phyloP scores from a whole-genome alignment of 2,888 invertebrate species.

The Caenorhabditis macrosperma region DNA sequence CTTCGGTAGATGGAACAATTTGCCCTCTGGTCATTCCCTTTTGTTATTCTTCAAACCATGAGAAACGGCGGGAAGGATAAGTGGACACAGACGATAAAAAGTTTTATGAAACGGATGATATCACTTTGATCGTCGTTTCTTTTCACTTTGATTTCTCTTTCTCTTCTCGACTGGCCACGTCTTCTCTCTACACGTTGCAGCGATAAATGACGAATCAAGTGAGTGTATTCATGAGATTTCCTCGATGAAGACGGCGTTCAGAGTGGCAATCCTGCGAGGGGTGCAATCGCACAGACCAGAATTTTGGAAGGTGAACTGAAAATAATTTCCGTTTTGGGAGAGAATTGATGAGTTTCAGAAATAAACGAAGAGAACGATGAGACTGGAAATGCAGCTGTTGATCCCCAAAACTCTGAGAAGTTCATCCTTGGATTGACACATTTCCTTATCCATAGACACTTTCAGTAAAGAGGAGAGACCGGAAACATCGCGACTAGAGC shows the following conservation, averaged over 20 bases:
- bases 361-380: constrained; percentile 43
- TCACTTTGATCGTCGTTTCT: not conserved
- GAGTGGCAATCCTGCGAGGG: not conserved
- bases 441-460: not conserved
- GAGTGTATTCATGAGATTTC: not conserved
- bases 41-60: not conserved
- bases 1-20: not conserved
- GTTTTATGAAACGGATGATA: constrained; percentile 4
- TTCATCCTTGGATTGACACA: not conserved
- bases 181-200: not conserved
- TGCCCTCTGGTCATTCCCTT: not conserved
- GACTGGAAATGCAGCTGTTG: not conserved
- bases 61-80: not conserved
- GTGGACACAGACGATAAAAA: not conserved
- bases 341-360: constrained; percentile 5
- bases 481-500: not conserved
- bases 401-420: not conserved
- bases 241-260: not conserved
- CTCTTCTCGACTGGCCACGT: not conserved
- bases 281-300: not conserved
- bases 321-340: not conserved
- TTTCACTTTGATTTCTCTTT: not conserved
- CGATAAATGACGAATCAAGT: not conserved
- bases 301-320: not conserved
- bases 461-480: not conserved